Evolutionary conservation across 2,888 invertebrate genomes (phyloP), one percentile per base, ranked within the genome.

Genomic region (Ligdia adustata): DNA sequence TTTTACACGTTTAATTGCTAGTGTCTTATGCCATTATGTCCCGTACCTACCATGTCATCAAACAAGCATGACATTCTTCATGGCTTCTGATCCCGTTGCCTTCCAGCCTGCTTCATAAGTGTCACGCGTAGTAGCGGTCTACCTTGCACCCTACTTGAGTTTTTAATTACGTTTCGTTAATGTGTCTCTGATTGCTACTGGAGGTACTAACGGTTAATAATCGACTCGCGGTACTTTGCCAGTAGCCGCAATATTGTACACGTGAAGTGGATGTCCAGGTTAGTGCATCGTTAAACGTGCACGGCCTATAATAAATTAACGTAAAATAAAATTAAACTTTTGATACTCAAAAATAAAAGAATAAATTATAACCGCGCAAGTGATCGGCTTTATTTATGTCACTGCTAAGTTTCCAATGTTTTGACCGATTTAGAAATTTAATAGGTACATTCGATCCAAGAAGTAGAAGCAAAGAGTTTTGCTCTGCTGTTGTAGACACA

Each of bases 91-190:
- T 32, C 39, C 53, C 65, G 64, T 59, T 64, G 60, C 57, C 75
- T 77, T 78, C 69, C 75, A 81, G 69, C 73, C 72, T 69, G 82
- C 69, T 81, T 78, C 73, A 59, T 75, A 83, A 81, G 82, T 87
- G 84, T 82, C 86, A 85, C 83, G 75, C 50, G 62, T 33, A 46
- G 53, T 82, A 85, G 82, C 85, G 85, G 85, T 74, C 58, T 63
- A 63, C 66, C 75, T 74, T 81, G 76, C 82, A 86, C 79, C 84
- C 87, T 79, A 86, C 77, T 88, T 88, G 78, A 70, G 70, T 69
- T 77, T 81, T 81, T 89, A 88, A 89, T 88, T 84, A 71, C 70
- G 57, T 62, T 64, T 64, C 56, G 56, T 65, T 61, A 62, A 62
- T 66, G 69, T 57, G 59, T 62, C 55, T 56, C 44, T 50, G 52